Base-by-base conservation (phyloP, 2,797 vertebrate species). In the Microctenopoma lineatum region DNA sequence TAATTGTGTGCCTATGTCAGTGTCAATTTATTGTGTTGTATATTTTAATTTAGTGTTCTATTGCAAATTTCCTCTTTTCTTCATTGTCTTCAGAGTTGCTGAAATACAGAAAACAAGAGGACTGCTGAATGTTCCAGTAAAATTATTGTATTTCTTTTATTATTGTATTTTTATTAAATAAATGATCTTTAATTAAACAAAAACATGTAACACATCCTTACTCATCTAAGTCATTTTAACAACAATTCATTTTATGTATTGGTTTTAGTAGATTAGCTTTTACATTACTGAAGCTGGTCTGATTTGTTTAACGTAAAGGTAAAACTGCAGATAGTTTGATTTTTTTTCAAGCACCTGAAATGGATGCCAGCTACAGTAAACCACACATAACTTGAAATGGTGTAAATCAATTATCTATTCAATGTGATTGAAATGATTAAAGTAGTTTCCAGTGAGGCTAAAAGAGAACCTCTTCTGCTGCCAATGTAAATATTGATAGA, bases 11-110 rank as follows among this genome's bases (percentile, higher is more conserved):
- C 51, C 34, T 32, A 32, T 51, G n/a, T 15, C 8, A 6, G 8
- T 52, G 11, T 13, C 2, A 1, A 8, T 4, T 54, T 4, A 1
- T 58, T 51, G 51, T 53, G 11, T 59, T 46, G 2, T 5, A n/a
- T 18, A 6, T 36, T 21, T 48, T 5, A 25, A 26, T 1, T 21
- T n/a, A 39, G 62, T 8, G 44, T 32, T 12, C 44, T 76, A 4
- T 71, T 77, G 3, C 2, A 15, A 0, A 36, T 62, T 70, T 62
- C 12, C 10, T 21, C 48, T n/a, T 18, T 27, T 59, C 54, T 52
- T 44, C 7, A 13, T 38, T 26, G 54, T 60, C 46, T 47, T 15
- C 64, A 90, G 87, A 90, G 60, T 64, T 90, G 63, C 73, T 66
- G 2, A 86, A 83, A 66, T 70, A 79, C 81, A 65, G 15, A 16